These are phyloP conservation scores for Brachionus sp. DNA, from an alignment of 1,140 invertebrate species.

Conservation along the genomic window DNA sequence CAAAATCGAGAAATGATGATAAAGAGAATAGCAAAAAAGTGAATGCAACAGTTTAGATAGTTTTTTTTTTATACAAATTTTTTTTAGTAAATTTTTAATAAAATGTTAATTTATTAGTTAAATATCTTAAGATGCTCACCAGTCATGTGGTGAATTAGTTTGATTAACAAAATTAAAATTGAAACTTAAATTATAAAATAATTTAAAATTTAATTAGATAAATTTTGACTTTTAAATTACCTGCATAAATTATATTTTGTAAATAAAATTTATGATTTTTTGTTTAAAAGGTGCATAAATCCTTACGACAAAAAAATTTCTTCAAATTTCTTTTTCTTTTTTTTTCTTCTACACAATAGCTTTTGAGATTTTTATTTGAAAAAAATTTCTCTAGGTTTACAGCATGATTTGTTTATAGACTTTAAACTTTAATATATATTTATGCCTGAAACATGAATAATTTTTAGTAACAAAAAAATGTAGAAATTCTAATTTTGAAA, in stretches of 20 bases:
- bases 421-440: background rate
- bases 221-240: too few relatives aligned
- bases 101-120: background rate
- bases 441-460: background rate
- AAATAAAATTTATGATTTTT: too few relatives aligned
- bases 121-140: background rate
- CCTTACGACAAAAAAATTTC: too few relatives aligned
- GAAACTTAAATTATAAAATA: background rate
- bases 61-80: background rate
- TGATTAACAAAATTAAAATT: background rate
- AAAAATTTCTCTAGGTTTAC: background rate
- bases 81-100: background rate
- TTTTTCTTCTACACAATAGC: too few relatives aligned
- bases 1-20: background rate
- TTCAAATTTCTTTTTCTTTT: too few relatives aligned
- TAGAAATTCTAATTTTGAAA: background rate
- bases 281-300: too few relatives aligned
- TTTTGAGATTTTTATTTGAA: background rate
- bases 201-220: too few relatives aligned
- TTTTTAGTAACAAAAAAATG: background rate
- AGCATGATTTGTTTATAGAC: background rate
- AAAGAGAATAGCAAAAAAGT: background rate
- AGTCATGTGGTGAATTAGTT: background rate
- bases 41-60: background rate
- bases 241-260: too few relatives aligned